Base-by-base conservation (phyloP, 37 sponge, comb jelly and placozoan species). In the Halichondria panicea region DNA sequence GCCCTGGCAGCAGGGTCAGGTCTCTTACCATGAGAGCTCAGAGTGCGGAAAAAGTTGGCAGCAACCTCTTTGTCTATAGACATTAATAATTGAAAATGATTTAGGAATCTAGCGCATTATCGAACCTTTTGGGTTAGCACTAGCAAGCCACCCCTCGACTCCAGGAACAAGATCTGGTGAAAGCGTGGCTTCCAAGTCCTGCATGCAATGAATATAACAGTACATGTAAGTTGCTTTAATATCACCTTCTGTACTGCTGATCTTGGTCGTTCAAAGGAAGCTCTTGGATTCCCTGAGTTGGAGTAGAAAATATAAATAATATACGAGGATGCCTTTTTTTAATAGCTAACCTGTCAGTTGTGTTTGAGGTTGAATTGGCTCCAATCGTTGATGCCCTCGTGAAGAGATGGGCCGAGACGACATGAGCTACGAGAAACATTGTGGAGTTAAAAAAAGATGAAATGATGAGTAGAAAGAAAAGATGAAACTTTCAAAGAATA, bases 131-230 rank as follows among this genome's bases (percentile, higher is more conserved):
- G 60, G 43, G 53, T 30, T 85, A 4, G 91, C 91, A 65, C 59
- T 60, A 7, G 70, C 30, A 34, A 91, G 13, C 91, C 91, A 91
- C 2, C 65, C 43, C 44, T 91, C 91, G 13, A 91, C 82, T 60
- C 63, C 82, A 32, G 91, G 91, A 1, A 81, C 86, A 18, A 91
- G 43, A 12, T 81, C 79, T 22, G 91, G 87, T 40, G 71, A 74
- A 28, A 91, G 37, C 1, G 66, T 54, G 2, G 55, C 82, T 73
- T 85, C 87, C 31, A 91, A 40, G 19, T 54, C 31, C 90, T 90
- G 71, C 22, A 73, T 19, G 25, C 1, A 43, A 43, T 27, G 3
- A 30, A 40, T 37, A 7, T 24, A 8, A 7, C 7, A 19, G 3
- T 28, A 65, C 8, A 24, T 58, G 36, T 64, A 76, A 35, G 12